Percentiles rank a stretch among this genome's conserved stretches.
phyloP scores from a whole-genome alignment of 2,888 invertebrate genomes.

The Sarcophaga variegata region DNA sequence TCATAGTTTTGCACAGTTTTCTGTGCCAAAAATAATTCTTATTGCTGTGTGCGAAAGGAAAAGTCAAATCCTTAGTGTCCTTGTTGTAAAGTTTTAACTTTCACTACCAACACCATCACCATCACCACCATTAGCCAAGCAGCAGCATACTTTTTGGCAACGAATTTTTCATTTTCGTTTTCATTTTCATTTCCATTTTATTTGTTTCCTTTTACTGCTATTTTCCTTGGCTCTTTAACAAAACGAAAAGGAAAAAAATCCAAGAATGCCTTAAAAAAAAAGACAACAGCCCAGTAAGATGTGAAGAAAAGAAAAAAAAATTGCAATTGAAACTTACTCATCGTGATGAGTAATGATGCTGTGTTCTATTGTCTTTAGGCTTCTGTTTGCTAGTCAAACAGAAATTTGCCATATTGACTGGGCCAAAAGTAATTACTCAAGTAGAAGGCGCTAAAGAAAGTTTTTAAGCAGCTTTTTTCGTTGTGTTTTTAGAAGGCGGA shows the following conservation, averaged over 20 bases:
- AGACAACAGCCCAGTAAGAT: not conserved
- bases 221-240: not conserved
- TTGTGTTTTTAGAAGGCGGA: too few species aligned
- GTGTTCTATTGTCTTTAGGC: slow-evolving; percentile 20
- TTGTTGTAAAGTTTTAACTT: slow-evolving; percentile 46
- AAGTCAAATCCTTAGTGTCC: slow-evolving; percentile 41
- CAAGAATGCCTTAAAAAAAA: not conserved
- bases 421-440: slow-evolving; percentile 1
- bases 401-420: slow-evolving; percentile 36
- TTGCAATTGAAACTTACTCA: not conserved
- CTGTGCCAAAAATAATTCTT: slow-evolving; percentile 14
- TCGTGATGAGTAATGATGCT: slow-evolving; percentile 10
- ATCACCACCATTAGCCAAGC: not conserved
- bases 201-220: not conserved
- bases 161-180: not conserved
- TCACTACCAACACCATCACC: slow-evolving; percentile 1
- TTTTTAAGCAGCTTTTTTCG: not conserved
- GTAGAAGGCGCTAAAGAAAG: slow-evolving; percentile 41
- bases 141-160: slow-evolving; percentile 18
- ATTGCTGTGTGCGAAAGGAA: slow-evolving; percentile 11
- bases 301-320: not conserved
- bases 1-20: not conserved
- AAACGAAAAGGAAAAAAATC: not conserved
- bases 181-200: not conserved
- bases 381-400: not conserved